phyloP scores from a whole-genome alignment of 2,888 invertebrate genomes.

The Tanypteryx hageni region DNA sequence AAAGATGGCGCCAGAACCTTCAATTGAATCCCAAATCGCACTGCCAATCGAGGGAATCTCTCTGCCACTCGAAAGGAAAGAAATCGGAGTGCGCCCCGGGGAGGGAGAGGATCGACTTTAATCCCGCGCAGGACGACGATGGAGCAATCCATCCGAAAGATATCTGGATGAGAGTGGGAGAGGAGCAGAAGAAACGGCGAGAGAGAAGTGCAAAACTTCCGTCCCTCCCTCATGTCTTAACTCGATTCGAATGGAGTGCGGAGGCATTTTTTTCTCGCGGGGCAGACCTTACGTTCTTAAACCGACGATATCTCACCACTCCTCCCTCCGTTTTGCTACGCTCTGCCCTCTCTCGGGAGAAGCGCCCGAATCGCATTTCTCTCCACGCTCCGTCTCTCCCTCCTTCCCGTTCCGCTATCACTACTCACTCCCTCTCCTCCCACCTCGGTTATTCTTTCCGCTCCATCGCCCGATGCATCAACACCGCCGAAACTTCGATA shows the following conservation, averaged over 20 bases:
- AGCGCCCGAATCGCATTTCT: too few relatives aligned
- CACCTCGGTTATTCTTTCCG: neutral
- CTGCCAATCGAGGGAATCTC: constrained; percentile 53
- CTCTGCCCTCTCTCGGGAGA: neutral
- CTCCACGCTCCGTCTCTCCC: neutral
- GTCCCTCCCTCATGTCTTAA: constrained; percentile 34
- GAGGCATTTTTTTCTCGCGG: constrained; percentile 46
- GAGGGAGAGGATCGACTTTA: constrained; percentile 33
- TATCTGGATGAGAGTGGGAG: constrained; percentile 37
- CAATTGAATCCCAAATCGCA: constrained; percentile 57
- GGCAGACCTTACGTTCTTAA: constrained; percentile 42
- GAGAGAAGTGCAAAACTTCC: constrained; percentile 11
- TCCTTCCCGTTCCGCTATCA: neutral
- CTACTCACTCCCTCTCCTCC: neutral
- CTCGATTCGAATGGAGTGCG: constrained; percentile 55
- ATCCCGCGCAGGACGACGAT: constrained; percentile 15
- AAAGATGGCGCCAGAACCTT: constrained; percentile 35
- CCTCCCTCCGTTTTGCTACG: neutral
- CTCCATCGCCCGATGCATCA: neutral
- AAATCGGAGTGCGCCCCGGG: constrained; percentile 43
- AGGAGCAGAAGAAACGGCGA: neutral
- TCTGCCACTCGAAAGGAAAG: neutral
- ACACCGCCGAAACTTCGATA: constrained; percentile 15
- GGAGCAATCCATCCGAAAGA: constrained; percentile 58
- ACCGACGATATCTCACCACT: constrained; percentile 56